Base-by-base conservation (phyloP, 2,113 vertebrate species). In the Seriola quinqueradiata region DNA sequence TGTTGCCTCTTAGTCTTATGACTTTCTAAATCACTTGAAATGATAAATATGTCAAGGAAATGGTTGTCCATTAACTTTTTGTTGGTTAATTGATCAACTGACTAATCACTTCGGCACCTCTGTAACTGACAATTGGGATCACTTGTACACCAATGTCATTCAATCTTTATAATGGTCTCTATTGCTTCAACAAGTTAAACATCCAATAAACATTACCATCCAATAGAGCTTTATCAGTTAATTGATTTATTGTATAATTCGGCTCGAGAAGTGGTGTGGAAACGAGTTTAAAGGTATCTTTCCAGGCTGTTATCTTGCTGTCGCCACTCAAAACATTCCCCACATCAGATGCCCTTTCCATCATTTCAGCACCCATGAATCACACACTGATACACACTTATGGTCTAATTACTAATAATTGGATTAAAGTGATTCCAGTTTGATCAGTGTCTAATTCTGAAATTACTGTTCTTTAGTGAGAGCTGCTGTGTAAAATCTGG, bases 391-490 rank as follows among this genome's bases (percentile, higher is more conserved):
- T 78, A 28, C 67, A 73, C 88, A 68, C 21, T 66, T 23, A 42
- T 67, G 42, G 46, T 74, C 54, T 83, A 79, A 85, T 77, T 78
- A 89, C 67, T 58, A 73, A n/a, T 77, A 86, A 90, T 78, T 65
- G 67, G 77, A 87, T 92, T 83, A 87, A 84, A 81, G 58, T 64
- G 65, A 69, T 81, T 81, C 60, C 71, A 76, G 44, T 50, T 83
- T 84, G 68, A 87, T 86, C 68, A 48, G 25, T 48, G 34, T 69
- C 36, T 54, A 14, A 67, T 66, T 42, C 40, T 57, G 34, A 82
- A 87, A 77, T 66, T 21, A 48, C 21, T 64, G 46, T 61, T 0
- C 1, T 23, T 57, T n/a, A 19, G 48, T n/a, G 25, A 70, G 44
- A 67, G 25, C 75, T 65, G 46, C 61, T 25, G 42, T 8, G 36